phyloP scores from a whole-genome alignment of 2,888 invertebrate species.

The Tolmerus cingulatus region DNA sequence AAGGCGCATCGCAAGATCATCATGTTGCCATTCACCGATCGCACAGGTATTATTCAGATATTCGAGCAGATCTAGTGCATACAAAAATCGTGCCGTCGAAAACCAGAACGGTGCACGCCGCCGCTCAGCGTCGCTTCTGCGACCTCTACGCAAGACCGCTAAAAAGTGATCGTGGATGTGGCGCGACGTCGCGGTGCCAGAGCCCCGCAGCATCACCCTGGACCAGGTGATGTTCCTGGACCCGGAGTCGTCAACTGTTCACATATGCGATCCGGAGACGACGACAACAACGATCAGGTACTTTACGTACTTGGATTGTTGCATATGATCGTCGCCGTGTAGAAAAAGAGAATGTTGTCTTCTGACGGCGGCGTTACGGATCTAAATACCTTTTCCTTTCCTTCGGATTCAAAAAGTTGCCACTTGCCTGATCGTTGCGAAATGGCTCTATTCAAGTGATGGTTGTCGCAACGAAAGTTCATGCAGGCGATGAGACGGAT shows the following conservation, averaged over 20 bases:
- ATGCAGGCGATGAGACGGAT: slow-evolving; percentile 38
- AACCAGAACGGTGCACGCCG: neutral
- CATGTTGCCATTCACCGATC: slow-evolving; percentile 38
- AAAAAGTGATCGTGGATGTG: slow-evolving; percentile 17
- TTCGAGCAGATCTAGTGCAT: slow-evolving; percentile 25
- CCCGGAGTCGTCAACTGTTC: slow-evolving; percentile 14
- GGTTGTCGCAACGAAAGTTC: slow-evolving; percentile 39
- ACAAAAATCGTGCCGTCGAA: neutral
- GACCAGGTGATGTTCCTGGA: slow-evolving; percentile 32
- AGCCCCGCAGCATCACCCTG: neutral
- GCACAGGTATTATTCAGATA: slow-evolving; percentile 13
- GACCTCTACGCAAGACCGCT: slow-evolving; percentile 33
- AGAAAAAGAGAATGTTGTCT: slow-evolving; percentile 41
- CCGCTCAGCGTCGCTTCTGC: neutral
- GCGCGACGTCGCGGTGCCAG: neutral
- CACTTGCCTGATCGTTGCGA: slow-evolving; percentile 31
- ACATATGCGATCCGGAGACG: slow-evolving; percentile 13
- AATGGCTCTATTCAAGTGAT: slow-evolving; percentile 29
- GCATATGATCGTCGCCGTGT: slow-evolving; percentile 29
- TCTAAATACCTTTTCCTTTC: slow-evolving; percentile 41
- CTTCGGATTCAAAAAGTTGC: slow-evolving; percentile 26
- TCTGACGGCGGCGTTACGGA: slow-evolving; percentile 39
- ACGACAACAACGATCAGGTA: slow-evolving; percentile 9
- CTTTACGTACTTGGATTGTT: slow-evolving; percentile 19
- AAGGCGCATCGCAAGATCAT: slow-evolving; percentile 36